phyloP scores from a whole-genome alignment of 2,888 invertebrate species.

The Nemoura dubitans region DNA sequence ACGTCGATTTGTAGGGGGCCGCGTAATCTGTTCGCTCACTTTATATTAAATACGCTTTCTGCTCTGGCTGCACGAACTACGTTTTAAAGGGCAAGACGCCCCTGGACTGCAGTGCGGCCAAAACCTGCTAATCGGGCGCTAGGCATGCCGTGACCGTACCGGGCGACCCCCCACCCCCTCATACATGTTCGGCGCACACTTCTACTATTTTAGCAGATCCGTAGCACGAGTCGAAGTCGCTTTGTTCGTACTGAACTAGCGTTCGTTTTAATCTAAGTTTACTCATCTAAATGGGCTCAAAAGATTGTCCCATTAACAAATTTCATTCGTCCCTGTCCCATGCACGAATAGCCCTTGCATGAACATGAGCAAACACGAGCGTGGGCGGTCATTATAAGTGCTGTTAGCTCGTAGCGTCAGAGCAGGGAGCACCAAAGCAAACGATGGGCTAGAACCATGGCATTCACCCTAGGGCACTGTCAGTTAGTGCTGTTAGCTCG shows the following conservation, averaged over 20 bases:
- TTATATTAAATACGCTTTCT: neutral
- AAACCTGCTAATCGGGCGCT: neutral
- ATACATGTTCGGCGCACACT: neutral
- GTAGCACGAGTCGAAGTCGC: neutral
- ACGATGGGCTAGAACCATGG: neutral
- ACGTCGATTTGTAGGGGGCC: neutral
- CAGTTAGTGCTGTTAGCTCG: too few relatives aligned
- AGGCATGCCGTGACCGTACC: neutral
- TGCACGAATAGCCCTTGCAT: neutral
- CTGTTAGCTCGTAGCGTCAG: neutral
- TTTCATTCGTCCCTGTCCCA: neutral
- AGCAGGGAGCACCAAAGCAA: neutral
- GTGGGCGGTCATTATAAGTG: neutral
- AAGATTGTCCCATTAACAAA: conserved; percentile 5
- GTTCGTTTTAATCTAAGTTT: neutral
- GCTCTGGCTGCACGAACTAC: neutral
- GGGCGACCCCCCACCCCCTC: neutral
- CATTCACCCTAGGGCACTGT: too few relatives aligned
- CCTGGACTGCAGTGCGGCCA: neutral
- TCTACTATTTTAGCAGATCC: neutral
- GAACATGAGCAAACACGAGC: neutral
- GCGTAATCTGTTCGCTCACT: neutral
- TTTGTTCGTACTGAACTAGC: neutral
- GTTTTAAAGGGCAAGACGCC: neutral
- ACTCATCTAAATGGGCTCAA: neutral